Conservation (phyloP, 1,140 invertebrate genomes). For the Aphidius gifuensis region DNA sequence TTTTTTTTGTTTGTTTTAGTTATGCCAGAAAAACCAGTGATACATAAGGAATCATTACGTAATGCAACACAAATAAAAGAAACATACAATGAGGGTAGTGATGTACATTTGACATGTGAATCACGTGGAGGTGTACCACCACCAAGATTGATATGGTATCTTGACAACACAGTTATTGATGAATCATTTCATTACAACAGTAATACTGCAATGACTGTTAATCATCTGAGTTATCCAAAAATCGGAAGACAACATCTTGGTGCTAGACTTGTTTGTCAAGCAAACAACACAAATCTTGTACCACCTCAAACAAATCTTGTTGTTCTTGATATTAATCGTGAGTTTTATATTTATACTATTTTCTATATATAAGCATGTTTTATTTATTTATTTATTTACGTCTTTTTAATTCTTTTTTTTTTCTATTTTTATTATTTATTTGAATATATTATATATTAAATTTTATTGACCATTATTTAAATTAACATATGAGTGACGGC, state of each 20-base stretch:
- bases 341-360: constrained; percentile 53
- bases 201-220: constrained; percentile 67
- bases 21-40: constrained; percentile 57
- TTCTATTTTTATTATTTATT: no score
- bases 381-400: no score
- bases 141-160: constrained; percentile 78
- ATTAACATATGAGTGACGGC: no score
- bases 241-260: constrained; percentile 75
- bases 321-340: constrained; percentile 81
- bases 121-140: constrained; percentile 67
- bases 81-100: constrained; percentile 60
- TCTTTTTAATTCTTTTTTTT: no score
- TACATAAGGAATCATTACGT: constrained; percentile 52
- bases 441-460: no score
- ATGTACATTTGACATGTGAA: constrained; percentile 60
- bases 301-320: constrained; percentile 70
- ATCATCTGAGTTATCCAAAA: constrained; percentile 72
- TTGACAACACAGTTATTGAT: constrained; percentile 78
- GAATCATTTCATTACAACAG: constrained; percentile 70
- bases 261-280: constrained; percentile 75
- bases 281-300: constrained; percentile 80
- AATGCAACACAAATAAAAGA: constrained; percentile 49
- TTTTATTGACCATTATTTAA: no score
- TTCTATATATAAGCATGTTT: no score
- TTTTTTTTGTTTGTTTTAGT: constrained; percentile 28